These are phyloP conservation scores for Phocides pigmalion DNA, from an alignment of 1,140 invertebrate species.

Conservation along the genomic window DNA sequence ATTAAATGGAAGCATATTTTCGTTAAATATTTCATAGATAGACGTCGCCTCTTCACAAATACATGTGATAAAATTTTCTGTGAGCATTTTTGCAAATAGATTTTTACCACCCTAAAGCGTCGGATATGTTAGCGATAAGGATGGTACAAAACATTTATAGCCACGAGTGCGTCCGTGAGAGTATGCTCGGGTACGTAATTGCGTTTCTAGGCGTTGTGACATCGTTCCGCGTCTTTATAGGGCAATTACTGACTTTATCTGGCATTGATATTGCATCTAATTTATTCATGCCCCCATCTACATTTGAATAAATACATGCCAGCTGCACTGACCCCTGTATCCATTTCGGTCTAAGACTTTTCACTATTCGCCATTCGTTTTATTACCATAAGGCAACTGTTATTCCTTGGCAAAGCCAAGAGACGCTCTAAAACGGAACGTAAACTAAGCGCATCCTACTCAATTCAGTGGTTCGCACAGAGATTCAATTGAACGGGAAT, in stretches of 20 bases:
- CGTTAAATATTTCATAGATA: neutral
- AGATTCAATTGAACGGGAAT: conserved; percentile 32
- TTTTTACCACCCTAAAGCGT: conserved; percentile 48
- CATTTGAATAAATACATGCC: conserved; percentile 67
- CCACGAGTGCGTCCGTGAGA: conserved; percentile 62
- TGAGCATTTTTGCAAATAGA: conserved; percentile 15
- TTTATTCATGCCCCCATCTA: conserved; percentile 69
- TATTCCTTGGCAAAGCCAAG: conserved; percentile 53
- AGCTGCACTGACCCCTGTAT: conserved; percentile 62
- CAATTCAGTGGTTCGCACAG: conserved; percentile 32
- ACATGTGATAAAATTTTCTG: neutral
- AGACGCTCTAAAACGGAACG: conserved; percentile 46
- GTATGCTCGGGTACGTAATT: conserved; percentile 69
- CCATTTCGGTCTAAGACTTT: conserved; percentile 50
- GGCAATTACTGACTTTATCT: conserved; percentile 79
- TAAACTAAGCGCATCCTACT: conserved; percentile 42
- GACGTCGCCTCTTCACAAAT: neutral
- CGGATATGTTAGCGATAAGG: conserved; percentile 57
- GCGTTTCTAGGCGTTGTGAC: conserved; percentile 74
- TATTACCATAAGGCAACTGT: conserved; percentile 64
- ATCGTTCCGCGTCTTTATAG: conserved; percentile 78
- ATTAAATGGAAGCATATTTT: neutral
- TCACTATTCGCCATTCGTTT: conserved; percentile 43
- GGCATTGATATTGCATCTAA: conserved; percentile 81
- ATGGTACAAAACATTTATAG: conserved; percentile 62